Base-by-base conservation (phyloP, 2,113 vertebrate species). In the Odontophorus gujanensis region DNA sequence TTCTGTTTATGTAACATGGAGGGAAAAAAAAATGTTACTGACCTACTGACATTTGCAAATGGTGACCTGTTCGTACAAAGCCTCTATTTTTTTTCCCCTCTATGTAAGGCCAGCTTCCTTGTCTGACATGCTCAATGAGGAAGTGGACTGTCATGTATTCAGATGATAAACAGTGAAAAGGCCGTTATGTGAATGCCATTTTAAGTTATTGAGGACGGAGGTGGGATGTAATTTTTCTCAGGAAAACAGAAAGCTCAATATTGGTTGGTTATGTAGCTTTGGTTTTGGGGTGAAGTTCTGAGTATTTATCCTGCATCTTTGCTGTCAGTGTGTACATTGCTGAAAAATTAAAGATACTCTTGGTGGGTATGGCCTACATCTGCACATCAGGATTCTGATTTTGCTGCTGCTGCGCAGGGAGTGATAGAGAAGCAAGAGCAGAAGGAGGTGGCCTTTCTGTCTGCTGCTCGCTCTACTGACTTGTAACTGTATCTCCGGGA, bases 131-230 rank as follows among this genome's bases (percentile, higher is more conserved):
- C 94, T 93, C 83, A 80, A 93, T 84, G 91, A 97, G 95, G 91
- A 96, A 97, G 81, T 84, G 84, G 81, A 93, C 96, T 85, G 61
- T 81, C 18, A 0, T 92, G 62, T 92, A 73, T 94, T 75, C 81
- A 73, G 45, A 50, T 93, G 92, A 96, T 95, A 97, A 97, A 89
- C 66, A 68, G 59, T 91, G 85, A 96, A 92, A 88, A 87, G 90
- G 89, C 47, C 92, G 79, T 93, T 90, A 81, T 7, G 13, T 40
- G 8, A 90, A 57, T 95, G 65, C 72, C 96, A 73, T 96, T 96
- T 96, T 89, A 93, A 95, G 88, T 95, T 22, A 81, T 81, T 85
- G 85, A 96, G 47, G 57, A 75, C 22, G 74, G 66, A 92, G 89
- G 76, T 77, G 91, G 58, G 62, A 42, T 81, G 68, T 58, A 87